Percentiles rank a stretch among this genome's conserved stretches.
phyloP scores from a whole-genome alignment of 2,888 invertebrate genomes.

The Eupithecia subumbrata region DNA sequence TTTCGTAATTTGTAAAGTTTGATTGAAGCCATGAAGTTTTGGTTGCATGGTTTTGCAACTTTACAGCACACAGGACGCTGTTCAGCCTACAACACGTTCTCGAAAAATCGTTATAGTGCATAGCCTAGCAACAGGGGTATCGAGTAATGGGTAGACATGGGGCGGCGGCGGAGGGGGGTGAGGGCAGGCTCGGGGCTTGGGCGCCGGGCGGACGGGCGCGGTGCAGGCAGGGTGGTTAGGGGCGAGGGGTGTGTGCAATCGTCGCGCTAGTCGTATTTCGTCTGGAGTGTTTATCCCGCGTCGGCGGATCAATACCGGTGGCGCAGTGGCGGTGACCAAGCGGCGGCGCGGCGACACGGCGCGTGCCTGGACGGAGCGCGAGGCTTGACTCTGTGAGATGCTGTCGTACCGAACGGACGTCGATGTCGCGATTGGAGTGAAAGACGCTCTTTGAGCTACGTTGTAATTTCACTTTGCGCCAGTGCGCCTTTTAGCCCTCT shows the following conservation, averaged over 20 bases:
- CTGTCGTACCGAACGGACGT: slow-evolving; percentile 81
- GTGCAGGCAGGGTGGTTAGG: slow-evolving; percentile 61
- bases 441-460: slow-evolving; percentile 79
- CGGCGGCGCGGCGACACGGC: slow-evolving; percentile 80
- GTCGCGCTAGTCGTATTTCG: slow-evolving; percentile 82
- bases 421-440: slow-evolving; percentile 82
- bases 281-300: slow-evolving; percentile 84
- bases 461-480: slow-evolving; percentile 74
- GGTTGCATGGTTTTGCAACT: background rate
- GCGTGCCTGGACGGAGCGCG: slow-evolving; percentile 66
- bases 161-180: slow-evolving; percentile 50
- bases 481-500: slow-evolving; percentile 75
- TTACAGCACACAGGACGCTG: slow-evolving; percentile 2
- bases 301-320: slow-evolving; percentile 83
- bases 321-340: slow-evolving; percentile 82
- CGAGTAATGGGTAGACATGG: slow-evolving; percentile 55
- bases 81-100: slow-evolving; percentile 33
- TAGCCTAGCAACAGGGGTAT: slow-evolving; percentile 64
- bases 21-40: background rate
- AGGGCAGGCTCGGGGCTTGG: slow-evolving; percentile 62
- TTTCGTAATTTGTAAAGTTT: background rate
- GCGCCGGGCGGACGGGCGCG: slow-evolving; percentile 64
- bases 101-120: slow-evolving; percentile 51
- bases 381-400: slow-evolving; percentile 80
- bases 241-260: slow-evolving; percentile 78